Evolutionary conservation across 2,113 vertebrate species (phyloP).

Genomic region (Nycticebus coucang): DNA sequence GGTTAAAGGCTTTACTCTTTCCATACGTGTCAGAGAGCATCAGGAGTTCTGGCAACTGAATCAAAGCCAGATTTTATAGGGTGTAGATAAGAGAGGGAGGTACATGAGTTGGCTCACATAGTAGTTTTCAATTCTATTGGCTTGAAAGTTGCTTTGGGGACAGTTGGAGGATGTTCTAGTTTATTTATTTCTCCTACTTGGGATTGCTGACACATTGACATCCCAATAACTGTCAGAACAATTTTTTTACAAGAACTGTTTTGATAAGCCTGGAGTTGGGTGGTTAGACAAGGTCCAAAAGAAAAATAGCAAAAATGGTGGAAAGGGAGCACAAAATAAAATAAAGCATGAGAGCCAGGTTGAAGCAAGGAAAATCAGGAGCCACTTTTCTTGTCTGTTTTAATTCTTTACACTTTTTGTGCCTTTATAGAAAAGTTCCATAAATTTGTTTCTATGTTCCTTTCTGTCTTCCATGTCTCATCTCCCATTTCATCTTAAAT

Average conservation of each 20-base stretch:
- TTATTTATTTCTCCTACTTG: neutral
- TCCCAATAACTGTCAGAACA: neutral
- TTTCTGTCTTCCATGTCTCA: neutral
- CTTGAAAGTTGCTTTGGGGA: neutral
- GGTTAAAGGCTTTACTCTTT: neutral
- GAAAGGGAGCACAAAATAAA: no score
- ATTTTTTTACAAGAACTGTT: neutral
- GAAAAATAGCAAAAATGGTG: neutral
- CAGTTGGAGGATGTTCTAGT: neutral
- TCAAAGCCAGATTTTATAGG: neutral
- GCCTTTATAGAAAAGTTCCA: neutral
- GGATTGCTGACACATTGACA: neutral
- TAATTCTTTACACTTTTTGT: neutral
- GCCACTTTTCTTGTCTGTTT: neutral
- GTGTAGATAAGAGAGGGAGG: neutral
- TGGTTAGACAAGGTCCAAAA: neutral
- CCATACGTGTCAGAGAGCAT: neutral
- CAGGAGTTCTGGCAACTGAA: neutral
- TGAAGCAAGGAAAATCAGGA: neutral
- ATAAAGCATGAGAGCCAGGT: neutral
- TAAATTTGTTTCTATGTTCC: neutral
- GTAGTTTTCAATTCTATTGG: neutral
- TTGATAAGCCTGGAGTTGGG: constrained; percentile 10
- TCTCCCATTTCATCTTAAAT: neutral
- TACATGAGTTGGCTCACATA: neutral